A percentile compares a stretch with the other conserved stretches of the same genome.
Conservation (phyloP, 2,797 vertebrate species). For the Semotilus atromaculatus region DNA sequence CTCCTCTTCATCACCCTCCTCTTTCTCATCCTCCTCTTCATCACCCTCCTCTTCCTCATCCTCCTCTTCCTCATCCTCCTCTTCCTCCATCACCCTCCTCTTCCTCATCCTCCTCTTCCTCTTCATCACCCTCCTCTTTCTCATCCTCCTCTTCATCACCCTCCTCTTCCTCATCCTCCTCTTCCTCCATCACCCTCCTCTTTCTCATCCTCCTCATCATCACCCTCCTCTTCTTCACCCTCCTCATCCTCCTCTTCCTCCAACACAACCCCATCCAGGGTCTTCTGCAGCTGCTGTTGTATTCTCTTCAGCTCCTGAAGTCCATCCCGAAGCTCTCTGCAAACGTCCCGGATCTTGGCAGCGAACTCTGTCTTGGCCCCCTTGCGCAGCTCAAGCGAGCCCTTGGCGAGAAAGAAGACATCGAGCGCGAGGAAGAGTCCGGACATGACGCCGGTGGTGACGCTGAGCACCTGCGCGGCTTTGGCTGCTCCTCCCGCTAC, state of each 20-base stretch:
- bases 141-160: too few species aligned
- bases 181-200: slow-evolving; percentile 52
- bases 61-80: slow-evolving; percentile 65
- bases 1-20: too few species aligned
- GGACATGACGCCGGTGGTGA: slow-evolving; percentile 77
- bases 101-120: neutral
- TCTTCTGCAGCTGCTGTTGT: slow-evolving; percentile 73
- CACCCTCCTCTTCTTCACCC: slow-evolving; percentile 23
- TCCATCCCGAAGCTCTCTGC: slow-evolving; percentile 73
- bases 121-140: too few species aligned
- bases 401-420: slow-evolving; percentile 79
- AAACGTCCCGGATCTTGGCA: slow-evolving; percentile 76
- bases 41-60: slow-evolving; percentile 42
- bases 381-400: slow-evolving; percentile 76
- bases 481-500: slow-evolving; percentile 75
- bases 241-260: slow-evolving; percentile 65
- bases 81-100: slow-evolving; percentile 68
- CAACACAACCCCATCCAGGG: slow-evolving; percentile 75
- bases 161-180: slow-evolving; percentile 11
- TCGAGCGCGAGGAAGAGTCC: slow-evolving; percentile 80
- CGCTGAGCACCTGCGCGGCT: slow-evolving; percentile 76
- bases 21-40: too few species aligned
- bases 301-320: slow-evolving; percentile 74
- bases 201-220: slow-evolving; percentile 62
- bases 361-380: slow-evolving; percentile 80